Conservation (phyloP, 2,113 vertebrate species). For the Albula goreensis region DNA sequence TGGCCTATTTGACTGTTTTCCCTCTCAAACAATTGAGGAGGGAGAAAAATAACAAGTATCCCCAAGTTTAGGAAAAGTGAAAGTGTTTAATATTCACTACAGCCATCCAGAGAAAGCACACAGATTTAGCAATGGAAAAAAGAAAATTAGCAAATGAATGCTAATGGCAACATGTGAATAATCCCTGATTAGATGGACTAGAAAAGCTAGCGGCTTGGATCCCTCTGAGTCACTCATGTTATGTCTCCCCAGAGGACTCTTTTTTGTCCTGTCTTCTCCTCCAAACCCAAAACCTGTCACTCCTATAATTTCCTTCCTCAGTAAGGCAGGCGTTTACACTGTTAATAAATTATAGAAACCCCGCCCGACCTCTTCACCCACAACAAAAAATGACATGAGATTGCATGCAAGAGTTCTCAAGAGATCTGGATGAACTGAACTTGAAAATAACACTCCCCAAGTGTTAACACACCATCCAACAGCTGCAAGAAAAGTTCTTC, state of each 20-base stretch:
- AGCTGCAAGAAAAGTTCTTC: no score
- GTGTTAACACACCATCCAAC: no score
- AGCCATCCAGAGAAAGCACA: neutral
- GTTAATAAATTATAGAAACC: neutral
- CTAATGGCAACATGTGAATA: slow-evolving; percentile 78
- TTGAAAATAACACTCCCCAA: no score
- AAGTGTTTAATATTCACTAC: slow-evolving; percentile 28
- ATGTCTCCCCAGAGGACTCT: slow-evolving; percentile 23
- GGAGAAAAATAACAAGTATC: neutral
- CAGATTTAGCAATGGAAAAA: slow-evolving; percentile 14
- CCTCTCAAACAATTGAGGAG: neutral
- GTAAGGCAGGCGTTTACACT: no score
- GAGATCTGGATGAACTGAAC: no score
- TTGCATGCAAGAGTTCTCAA: neutral
- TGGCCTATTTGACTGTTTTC: neutral
- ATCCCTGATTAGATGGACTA: slow-evolving; percentile 70
- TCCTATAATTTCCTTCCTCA: neutral
- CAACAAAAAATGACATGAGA: neutral
- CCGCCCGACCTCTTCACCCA: neutral
- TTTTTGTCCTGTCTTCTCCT: neutral
- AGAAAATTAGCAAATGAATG: slow-evolving; percentile 80
- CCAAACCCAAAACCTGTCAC: neutral
- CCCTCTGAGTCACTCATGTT: slow-evolving; percentile 53
- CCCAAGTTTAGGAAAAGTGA: neutral
- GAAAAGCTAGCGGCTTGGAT: slow-evolving; percentile 64